phyloP scores from a whole-genome alignment of 2,888 invertebrate genomes.

The Entomobrya multifasciata region DNA sequence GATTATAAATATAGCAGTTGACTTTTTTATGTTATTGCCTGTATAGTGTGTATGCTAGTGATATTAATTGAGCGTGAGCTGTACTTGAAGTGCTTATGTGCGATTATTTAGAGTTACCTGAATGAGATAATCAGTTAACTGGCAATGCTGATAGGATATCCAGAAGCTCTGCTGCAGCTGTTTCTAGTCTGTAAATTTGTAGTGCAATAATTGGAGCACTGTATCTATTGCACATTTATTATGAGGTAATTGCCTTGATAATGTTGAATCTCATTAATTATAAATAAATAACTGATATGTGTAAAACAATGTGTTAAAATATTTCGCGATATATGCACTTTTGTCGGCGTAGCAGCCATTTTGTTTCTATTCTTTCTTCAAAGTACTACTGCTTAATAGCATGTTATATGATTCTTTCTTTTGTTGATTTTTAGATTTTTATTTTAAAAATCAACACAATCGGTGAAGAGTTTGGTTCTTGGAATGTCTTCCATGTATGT shows the following conservation, averaged over 20 bases:
- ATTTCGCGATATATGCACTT: too few relatives aligned
- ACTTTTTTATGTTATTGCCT: too few relatives aligned
- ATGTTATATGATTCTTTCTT: slow-evolving; percentile 20
- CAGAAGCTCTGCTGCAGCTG: background rate
- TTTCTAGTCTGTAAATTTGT: background rate
- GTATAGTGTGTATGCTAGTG: too few relatives aligned
- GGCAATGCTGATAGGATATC: slow-evolving; percentile 9
- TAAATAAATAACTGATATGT: too few relatives aligned
- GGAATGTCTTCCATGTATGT: slow-evolving; percentile 24
- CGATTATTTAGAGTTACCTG: slow-evolving; percentile 7
- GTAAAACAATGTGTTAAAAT: too few relatives aligned
- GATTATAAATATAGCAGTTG: too few relatives aligned
- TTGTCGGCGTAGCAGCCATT: background rate
- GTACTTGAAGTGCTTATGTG: too few relatives aligned
- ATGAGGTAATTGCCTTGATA: too few relatives aligned
- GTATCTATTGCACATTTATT: background rate
- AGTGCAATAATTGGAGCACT: background rate
- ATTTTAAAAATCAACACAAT: slow-evolving; percentile 9
- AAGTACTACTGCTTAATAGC: background rate
- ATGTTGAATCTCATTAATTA: too few relatives aligned
- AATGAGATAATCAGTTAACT: slow-evolving; percentile 12
- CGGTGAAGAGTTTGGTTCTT: background rate
- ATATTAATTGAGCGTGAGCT: too few relatives aligned
- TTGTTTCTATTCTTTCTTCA: background rate
- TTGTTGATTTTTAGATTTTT: slow-evolving; percentile 31